These are phyloP conservation scores for Athalia rosae DNA, from an alignment of 2,888 invertebrate genomes.

Conservation along the genomic window DNA sequence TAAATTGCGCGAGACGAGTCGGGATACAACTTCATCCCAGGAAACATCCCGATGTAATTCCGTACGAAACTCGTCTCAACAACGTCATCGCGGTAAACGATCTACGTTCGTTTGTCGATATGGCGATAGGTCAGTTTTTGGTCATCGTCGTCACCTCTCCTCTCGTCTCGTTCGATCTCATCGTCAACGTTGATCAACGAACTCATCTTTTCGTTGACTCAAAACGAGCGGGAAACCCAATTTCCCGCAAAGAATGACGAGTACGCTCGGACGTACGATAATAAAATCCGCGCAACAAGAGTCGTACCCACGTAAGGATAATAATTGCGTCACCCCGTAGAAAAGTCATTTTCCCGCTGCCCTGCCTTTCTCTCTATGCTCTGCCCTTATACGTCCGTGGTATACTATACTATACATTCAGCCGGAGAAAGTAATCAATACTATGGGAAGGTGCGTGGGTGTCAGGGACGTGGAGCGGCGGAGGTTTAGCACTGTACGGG, in stretches of 20 bases:
- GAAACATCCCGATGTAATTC: not conserved
- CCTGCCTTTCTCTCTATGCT: slow-evolving; percentile 33
- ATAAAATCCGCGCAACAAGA: not conserved
- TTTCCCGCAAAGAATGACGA: no score
- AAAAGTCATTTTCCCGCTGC: slow-evolving; percentile 45
- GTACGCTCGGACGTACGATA: no score
- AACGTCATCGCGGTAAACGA: not conserved
- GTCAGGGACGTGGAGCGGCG: slow-evolving; percentile 35
- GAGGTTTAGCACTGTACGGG: not conserved
- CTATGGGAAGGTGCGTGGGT: slow-evolving; percentile 67
- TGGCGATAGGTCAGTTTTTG: slow-evolving; percentile 17
- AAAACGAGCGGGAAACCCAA: no score
- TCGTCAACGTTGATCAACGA: no score
- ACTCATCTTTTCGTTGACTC: no score
- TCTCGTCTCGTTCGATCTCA: no score
- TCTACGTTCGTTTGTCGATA: not conserved
- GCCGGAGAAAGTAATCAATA: slow-evolving; percentile 70
- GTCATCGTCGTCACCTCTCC: slow-evolving; percentile 34
- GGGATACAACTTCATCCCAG: not conserved
- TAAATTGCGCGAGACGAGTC: not conserved
- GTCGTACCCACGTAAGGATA: not conserved
- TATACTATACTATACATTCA: slow-evolving; percentile 46
- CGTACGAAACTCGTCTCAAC: no score
- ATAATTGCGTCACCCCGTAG: not conserved
- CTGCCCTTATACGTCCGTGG: slow-evolving; percentile 36